These are phyloP conservation scores for Manduca sexta DNA, from an alignment of 1,140 invertebrate genomes.

Conservation along the genomic window DNA sequence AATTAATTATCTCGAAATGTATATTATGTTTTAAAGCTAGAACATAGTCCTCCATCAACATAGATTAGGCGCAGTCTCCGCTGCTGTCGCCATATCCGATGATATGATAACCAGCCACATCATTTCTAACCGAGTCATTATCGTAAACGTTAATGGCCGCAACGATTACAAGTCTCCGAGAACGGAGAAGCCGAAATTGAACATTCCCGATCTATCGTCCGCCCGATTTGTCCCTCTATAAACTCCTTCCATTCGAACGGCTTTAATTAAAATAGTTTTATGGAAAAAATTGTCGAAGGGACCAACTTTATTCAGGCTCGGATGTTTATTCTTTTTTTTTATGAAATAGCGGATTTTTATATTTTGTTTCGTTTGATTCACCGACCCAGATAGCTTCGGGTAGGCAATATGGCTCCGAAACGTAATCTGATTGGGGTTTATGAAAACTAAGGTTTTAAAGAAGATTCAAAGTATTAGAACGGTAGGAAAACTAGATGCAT, in stretches of 20 bases:
- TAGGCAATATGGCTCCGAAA: too few relatives aligned
- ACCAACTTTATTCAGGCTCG: constrained; percentile 34
- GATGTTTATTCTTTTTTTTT: constrained; percentile 14
- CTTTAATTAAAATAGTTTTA: constrained; percentile 69
- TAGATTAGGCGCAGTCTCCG: constrained; percentile 44
- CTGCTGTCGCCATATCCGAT: constrained; percentile 33
- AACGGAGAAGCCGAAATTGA: constrained; percentile 47
- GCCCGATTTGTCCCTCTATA: constrained; percentile 54
- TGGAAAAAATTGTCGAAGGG: constrained; percentile 46
- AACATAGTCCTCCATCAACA: constrained; percentile 18
- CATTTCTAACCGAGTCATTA: constrained; percentile 60
- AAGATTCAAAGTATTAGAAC: not conserved
- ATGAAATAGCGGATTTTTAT: not conserved
- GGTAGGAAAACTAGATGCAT: constrained; percentile 3
- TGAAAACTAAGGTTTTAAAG: constrained; percentile 4
- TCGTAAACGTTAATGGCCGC: constrained; percentile 68
- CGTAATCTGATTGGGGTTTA: not conserved
- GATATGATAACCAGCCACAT: constrained; percentile 40
- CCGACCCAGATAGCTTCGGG: too few relatives aligned
- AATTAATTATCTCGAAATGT: constrained; percentile 9
- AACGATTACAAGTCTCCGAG: constrained; percentile 59
- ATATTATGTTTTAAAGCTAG: constrained; percentile 14
- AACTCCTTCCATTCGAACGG: constrained; percentile 52
- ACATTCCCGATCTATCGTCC: constrained; percentile 56
- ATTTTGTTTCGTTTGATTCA: not conserved